Base-by-base conservation (phyloP, 2,797 vertebrate species). In the Muraenolepis orangiensis region DNA sequence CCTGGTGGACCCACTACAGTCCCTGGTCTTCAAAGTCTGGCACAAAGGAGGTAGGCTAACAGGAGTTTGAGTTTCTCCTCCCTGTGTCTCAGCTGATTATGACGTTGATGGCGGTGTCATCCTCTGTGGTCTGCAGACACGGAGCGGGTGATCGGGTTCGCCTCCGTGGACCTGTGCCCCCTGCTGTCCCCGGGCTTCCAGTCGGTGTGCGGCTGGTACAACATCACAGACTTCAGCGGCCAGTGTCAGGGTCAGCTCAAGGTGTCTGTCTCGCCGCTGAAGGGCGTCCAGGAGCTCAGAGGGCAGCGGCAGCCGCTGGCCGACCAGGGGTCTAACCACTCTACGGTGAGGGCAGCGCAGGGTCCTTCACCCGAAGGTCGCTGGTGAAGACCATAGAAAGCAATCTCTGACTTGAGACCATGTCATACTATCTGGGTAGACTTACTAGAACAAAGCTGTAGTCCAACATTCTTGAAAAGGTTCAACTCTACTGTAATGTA, bases 21-120 rank as follows among this genome's bases (percentile, higher is more conserved):
- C 90, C 3, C 92, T 99, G 23, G 96, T 99, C 78, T 98, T 99
- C 85, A 99, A 99, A 94, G 95, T 99, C 61, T 99, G 98, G 97
- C 96, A 99, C 87, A 97, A 95, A 98, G 94, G 94, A 96, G 96
- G 96, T 98, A 95, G 3, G 79, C 74, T 42, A 26, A 31, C 72
- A 3, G 14, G 16, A 29, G 12, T 61, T 74, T 75, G 6, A 40
- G 2, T 78, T 2, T 66, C 0, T 69, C 30, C 46, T 31, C 28
- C 34, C 18, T 69, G 32, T 34, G 16, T 2, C 32, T 26, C 57
- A 26, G n/a, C 20, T 57, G 20, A 8, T 57, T 16, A 23, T n/a
- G 51, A 8, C 10, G 51, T 14, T 16, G 13, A 16, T 18, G 40
- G 12, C 16, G 40, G 40, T 42, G 40, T 16, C 0, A 26, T 64